phyloP scores from a whole-genome alignment of 2,888 invertebrate genomes.

The Nyleta sp. region DNA sequence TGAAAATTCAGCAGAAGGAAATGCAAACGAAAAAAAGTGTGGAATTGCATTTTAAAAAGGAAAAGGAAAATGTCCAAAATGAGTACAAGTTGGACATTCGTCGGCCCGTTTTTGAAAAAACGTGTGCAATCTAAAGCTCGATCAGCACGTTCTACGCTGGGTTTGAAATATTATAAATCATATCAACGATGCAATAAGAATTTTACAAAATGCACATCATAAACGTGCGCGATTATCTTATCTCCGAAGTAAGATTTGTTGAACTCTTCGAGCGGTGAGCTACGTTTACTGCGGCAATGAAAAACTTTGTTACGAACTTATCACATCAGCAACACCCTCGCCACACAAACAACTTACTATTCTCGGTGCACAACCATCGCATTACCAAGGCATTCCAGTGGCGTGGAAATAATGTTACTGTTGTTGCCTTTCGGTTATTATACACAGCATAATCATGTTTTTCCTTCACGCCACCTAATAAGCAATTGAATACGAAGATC shows the following conservation, averaged over 20 bases:
- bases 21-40: no score
- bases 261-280: neutral
- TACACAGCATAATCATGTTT: conserved; percentile 27
- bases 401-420: conserved; percentile 42
- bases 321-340: conserved; percentile 28
- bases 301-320: conserved; percentile 32
- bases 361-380: conserved; percentile 3
- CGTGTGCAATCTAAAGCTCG: no score
- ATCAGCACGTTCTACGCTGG: no score
- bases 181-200: no score
- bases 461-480: conserved; percentile 43
- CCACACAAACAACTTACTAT: neutral
- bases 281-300: conserved; percentile 23
- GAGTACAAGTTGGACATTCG: no score
- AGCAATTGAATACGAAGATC: conserved; percentile 43
- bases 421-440: conserved; percentile 33
- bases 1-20: no score
- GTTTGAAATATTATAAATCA: no score
- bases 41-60: no score
- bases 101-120: no score
- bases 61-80: no score
- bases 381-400: conserved; percentile 35
- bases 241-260: conserved; percentile 6
- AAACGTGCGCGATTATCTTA: no score
- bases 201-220: no score